Conservation (phyloP, 2,113 vertebrate species). For the Brachirus orientalis region DNA sequence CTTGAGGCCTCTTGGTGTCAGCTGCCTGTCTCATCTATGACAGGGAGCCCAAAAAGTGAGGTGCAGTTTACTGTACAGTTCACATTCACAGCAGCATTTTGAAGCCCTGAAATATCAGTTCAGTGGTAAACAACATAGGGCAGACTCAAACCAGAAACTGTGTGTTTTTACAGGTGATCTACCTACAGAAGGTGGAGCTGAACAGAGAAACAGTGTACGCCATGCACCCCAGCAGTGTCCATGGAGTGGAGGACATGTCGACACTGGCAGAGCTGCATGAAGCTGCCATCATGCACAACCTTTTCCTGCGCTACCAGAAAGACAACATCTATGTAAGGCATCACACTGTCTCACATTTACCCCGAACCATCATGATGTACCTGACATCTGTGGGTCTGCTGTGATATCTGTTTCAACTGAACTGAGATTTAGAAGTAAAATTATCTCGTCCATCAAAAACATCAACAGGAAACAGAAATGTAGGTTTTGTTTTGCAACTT, state of each 20-base stretch:
- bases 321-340: constrained; percentile 88
- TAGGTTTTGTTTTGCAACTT: too few relatives aligned
- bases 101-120: too few relatives aligned
- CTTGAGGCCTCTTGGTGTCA: background rate
- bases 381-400: background rate
- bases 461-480: too few relatives aligned
- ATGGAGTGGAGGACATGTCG: constrained; percentile 92
- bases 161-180: constrained; percentile 79
- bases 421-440: too few relatives aligned
- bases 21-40: background rate
- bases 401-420: background rate
- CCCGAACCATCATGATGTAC: constrained; percentile 11
- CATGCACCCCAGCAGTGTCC: constrained; percentile 87
- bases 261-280: constrained; percentile 89
- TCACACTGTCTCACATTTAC: background rate
- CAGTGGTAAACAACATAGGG: too few relatives aligned
- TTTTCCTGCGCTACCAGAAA: constrained; percentile 86
- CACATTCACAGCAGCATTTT: too few relatives aligned
- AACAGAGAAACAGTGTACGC: constrained; percentile 81
- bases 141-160: background rate
- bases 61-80: background rate
- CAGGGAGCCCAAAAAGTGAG: background rate
- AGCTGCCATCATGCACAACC: constrained; percentile 91
- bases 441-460: too few relatives aligned
- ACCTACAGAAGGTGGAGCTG: constrained; percentile 75